Conservation (phyloP, 2,797 vertebrate genomes). For the Arremon brunneinucha region DNA sequence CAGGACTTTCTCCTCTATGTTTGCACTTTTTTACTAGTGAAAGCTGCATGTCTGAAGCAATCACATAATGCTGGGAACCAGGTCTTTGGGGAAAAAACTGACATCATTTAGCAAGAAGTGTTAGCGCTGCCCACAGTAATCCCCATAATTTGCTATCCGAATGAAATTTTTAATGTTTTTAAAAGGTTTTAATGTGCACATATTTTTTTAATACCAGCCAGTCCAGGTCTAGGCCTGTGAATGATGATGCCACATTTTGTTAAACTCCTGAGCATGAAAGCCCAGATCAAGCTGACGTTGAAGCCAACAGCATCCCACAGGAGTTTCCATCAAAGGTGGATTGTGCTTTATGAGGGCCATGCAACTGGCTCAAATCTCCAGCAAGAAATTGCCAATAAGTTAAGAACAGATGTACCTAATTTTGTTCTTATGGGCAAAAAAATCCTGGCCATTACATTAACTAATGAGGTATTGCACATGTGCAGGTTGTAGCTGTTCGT, state of each 20-base stretch:
- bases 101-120: not conserved
- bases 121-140: not conserved
- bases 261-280: slow-evolving; percentile 24
- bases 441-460: not conserved
- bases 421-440: slow-evolving; percentile 25
- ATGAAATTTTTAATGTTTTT: not conserved
- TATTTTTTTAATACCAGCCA: not conserved
- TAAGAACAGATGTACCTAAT: slow-evolving; percentile 61
- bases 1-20: not conserved
- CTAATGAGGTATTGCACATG: not conserved
- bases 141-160: not conserved
- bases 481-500: not conserved
- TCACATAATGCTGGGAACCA: not conserved
- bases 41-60: not conserved
- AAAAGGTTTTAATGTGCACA: not conserved
- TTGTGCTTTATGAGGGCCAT: slow-evolving; percentile 30
- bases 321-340: slow-evolving; percentile 48
- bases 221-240: not conserved
- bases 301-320: slow-evolving; percentile 37
- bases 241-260: slow-evolving; percentile 24
- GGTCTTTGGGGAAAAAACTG: not conserved
- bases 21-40: not conserved
- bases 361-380: slow-evolving; percentile 40
- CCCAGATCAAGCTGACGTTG: not conserved
- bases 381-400: slow-evolving; percentile 40